Percentiles rank a stretch among this genome's conserved stretches.
These are phyloP conservation scores for Xylota sylvarum DNA, from an alignment of 2,888 invertebrate species.

Conservation along the genomic window DNA sequence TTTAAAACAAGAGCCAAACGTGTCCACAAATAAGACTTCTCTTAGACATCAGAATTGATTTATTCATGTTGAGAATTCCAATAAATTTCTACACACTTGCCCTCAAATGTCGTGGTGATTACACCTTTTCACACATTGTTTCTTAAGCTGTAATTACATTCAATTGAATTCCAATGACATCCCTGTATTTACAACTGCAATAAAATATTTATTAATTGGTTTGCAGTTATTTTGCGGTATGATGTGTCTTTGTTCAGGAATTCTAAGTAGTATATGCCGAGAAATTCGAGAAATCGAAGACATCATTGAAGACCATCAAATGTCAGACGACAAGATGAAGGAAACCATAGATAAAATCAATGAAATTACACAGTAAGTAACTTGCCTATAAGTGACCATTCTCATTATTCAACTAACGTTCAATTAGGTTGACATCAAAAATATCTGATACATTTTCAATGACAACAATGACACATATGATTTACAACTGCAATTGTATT, in stretches of 20 bases:
- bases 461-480: conserved; percentile 5
- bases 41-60: too few species aligned
- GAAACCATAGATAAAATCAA: conserved; percentile 6
- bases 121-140: too few species aligned
- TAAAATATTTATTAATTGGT: not conserved
- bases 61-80: too few species aligned
- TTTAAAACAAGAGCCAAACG: too few species aligned
- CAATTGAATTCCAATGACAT: too few species aligned
- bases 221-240: conserved; percentile 19
- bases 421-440: not conserved
- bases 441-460: not conserved
- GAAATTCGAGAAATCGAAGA: conserved; percentile 3
- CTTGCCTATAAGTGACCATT: not conserved
- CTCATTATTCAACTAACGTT: not conserved
- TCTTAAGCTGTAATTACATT: too few species aligned
- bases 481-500: not conserved
- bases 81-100: too few species aligned
- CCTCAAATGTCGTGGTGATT: too few species aligned
- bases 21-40: too few species aligned
- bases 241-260: not conserved
- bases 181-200: not conserved
- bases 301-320: not conserved
- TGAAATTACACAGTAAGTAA: conserved; percentile 1
- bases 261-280: not conserved
- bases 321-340: not conserved